These are phyloP conservation scores for Zosterops lateralis DNA, from an alignment of 2,113 vertebrate species.

Conservation along the genomic window DNA sequence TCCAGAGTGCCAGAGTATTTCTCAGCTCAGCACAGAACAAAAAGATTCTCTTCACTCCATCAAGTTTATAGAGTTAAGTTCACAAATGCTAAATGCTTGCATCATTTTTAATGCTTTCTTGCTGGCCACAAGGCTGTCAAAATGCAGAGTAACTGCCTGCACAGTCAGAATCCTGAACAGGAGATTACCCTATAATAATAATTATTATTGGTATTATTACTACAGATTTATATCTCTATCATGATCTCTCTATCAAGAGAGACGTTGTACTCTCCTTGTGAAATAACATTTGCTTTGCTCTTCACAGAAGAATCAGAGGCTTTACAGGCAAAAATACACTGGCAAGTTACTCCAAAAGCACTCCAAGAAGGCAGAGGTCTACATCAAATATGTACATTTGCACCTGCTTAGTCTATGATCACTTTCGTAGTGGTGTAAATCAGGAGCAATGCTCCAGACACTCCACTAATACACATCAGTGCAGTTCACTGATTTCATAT, in stretches of 20 bases:
- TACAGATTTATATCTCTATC: background rate
- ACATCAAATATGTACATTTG: background rate
- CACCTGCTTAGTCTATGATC: background rate
- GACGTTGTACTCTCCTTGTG: background rate
- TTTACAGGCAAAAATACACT: background rate
- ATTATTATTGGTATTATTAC: conserved; percentile 21
- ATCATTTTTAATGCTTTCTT: conserved; percentile 37
- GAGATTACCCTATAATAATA: conserved; percentile 19
- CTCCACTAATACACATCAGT: background rate
- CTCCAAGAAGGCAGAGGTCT: background rate
- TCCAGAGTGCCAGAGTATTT: conserved; percentile 55
- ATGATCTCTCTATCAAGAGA: background rate
- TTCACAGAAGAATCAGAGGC: background rate
- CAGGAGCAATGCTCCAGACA: background rate
- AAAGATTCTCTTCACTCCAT: conserved; percentile 64
- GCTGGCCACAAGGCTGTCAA: conserved; percentile 29
- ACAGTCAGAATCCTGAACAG: background rate
- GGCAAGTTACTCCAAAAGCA: background rate
- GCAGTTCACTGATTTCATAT: conserved; percentile 1
- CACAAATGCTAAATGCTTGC: conserved; percentile 58
- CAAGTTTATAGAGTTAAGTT: conserved; percentile 65
- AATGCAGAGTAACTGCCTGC: conserved; percentile 11
- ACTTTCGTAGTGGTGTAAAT: background rate
- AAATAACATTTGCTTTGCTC: conserved; percentile 32
- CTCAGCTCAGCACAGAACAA: conserved; percentile 64